phyloP scores from a whole-genome alignment of 2,888 invertebrate species.

The Luperina testacea region DNA sequence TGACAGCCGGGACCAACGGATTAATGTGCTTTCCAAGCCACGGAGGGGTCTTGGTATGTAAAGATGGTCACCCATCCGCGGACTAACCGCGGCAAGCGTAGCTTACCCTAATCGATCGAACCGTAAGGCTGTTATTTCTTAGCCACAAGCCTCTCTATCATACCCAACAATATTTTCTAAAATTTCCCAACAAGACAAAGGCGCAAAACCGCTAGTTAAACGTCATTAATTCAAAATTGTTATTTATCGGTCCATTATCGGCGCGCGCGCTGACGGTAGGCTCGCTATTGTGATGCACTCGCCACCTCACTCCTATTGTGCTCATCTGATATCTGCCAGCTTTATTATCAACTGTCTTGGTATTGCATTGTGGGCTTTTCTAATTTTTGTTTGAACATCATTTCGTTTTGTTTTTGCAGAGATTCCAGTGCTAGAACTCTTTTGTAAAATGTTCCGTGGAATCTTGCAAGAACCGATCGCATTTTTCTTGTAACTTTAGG shows the following conservation, averaged over 20 bases:
- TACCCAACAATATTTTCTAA: constrained; percentile 46
- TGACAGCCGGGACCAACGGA: too few relatives aligned
- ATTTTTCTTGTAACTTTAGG: neutral
- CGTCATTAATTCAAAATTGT: constrained; percentile 76
- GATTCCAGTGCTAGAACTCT: neutral
- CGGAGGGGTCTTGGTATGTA: too few relatives aligned
- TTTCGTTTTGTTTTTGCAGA: neutral
- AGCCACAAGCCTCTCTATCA: neutral
- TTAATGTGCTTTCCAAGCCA: too few relatives aligned
- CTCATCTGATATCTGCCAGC: constrained; percentile 66
- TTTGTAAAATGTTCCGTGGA: neutral
- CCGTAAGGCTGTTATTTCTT: too few relatives aligned
- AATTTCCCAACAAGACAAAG: constrained; percentile 55
- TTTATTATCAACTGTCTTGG: constrained; percentile 48
- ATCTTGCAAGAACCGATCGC: neutral
- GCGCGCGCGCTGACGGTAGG: constrained; percentile 61
- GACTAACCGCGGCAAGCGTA: too few relatives aligned
- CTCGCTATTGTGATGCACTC: constrained; percentile 76
- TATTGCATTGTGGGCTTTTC: constrained; percentile 29
- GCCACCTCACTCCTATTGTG: constrained; percentile 80
- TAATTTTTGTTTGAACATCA: constrained; percentile 15
- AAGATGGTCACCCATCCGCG: too few relatives aligned
- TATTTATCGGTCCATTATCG: constrained; percentile 83
- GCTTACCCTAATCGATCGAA: too few relatives aligned
- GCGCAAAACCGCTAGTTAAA: constrained; percentile 64